Percentiles rank a stretch among this genome's conserved stretches.
Conservation (phyloP, 2,888 invertebrate species). For the Acleris holmiana region DNA sequence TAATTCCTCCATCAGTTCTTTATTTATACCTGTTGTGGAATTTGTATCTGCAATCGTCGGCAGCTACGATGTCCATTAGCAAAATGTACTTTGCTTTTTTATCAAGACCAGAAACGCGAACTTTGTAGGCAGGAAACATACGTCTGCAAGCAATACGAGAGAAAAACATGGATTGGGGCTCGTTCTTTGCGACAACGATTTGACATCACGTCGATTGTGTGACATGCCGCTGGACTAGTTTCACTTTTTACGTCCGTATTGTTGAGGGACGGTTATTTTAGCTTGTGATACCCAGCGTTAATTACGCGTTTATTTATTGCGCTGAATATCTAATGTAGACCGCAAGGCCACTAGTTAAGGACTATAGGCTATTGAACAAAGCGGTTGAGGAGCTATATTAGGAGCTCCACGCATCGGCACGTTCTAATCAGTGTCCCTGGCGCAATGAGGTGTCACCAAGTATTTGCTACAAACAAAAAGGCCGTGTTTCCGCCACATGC, state of each 20-base stretch:
- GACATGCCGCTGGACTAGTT: slow-evolving; percentile 75
- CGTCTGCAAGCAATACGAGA: slow-evolving; percentile 91
- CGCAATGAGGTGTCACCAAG: slow-evolving; percentile 65
- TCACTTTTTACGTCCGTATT: slow-evolving; percentile 66
- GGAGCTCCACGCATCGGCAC: slow-evolving; percentile 44
- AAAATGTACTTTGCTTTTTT: slow-evolving; percentile 98
- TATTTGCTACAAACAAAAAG: slow-evolving; percentile 66
- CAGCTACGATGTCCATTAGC: slow-evolving; percentile 98
- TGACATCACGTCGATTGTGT: slow-evolving; percentile 81
- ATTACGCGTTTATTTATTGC: slow-evolving; percentile 52
- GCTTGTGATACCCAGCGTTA: slow-evolving; percentile 78
- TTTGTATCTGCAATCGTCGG: slow-evolving; percentile 97
- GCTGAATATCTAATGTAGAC: slow-evolving; percentile 23
- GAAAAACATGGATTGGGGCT: slow-evolving; percentile 82
- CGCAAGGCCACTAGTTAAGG: slow-evolving; percentile 8
- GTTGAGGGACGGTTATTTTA: slow-evolving; percentile 65
- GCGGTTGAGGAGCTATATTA: slow-evolving; percentile 44
- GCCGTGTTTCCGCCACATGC: slow-evolving; percentile 60
- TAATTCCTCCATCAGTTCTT: slow-evolving; percentile 69
- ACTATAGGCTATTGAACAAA: slow-evolving; percentile 42
- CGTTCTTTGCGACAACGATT: slow-evolving; percentile 79
- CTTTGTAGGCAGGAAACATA: slow-evolving; percentile 99
- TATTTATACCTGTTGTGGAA: slow-evolving; percentile 94
- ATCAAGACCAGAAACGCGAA: slow-evolving; percentile 97
- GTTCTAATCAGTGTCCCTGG: slow-evolving; percentile 51